These are phyloP conservation scores for Drosophila grimshawi DNA, from an alignment of 1,140 invertebrate genomes.

Conservation along the genomic window DNA sequence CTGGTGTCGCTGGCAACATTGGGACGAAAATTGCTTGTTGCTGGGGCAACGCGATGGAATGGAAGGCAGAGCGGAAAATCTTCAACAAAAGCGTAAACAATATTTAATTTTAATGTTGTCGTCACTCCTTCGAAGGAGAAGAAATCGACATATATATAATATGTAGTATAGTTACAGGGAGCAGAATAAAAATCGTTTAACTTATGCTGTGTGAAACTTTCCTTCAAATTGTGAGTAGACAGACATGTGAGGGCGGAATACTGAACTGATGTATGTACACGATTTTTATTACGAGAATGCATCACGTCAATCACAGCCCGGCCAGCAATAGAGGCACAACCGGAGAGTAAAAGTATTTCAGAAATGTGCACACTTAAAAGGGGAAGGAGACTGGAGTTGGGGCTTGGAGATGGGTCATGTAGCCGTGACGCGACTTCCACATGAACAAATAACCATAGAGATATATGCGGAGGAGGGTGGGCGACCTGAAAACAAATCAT, in stretches of 20 bases:
- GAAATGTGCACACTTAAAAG: constrained; percentile 28
- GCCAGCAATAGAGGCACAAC: constrained; percentile 24
- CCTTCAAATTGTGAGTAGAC: constrained; percentile 4
- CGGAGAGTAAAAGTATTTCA: constrained; percentile 46
- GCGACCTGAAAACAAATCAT: constrained; percentile 26
- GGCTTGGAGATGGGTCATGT: constrained; percentile 31
- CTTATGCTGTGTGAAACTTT: constrained; percentile 44
- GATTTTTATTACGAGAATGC: constrained; percentile 41
- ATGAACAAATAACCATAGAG: constrained; percentile 53
- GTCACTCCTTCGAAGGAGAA: constrained; percentile 51
- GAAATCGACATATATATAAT: not conserved
- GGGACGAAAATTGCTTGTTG: constrained; percentile 64
- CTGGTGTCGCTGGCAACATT: constrained; percentile 36
- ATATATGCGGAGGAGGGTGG: constrained; percentile 24
- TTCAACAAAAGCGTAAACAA: constrained; percentile 65
- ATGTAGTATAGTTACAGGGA: not conserved
- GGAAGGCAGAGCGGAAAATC: constrained; percentile 62
- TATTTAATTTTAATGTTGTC: constrained; percentile 79
- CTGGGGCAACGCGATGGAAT: constrained; percentile 52
- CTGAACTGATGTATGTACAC: constrained; percentile 15
- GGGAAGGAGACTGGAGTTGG: not conserved
- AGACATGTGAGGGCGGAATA: constrained; percentile 6
- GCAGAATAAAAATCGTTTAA: constrained; percentile 42
- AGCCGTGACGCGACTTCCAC: constrained; percentile 52
- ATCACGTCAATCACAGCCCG: constrained; percentile 47